Conservation (phyloP, 2,888 invertebrate genomes). For the Ceramica pisi region DNA sequence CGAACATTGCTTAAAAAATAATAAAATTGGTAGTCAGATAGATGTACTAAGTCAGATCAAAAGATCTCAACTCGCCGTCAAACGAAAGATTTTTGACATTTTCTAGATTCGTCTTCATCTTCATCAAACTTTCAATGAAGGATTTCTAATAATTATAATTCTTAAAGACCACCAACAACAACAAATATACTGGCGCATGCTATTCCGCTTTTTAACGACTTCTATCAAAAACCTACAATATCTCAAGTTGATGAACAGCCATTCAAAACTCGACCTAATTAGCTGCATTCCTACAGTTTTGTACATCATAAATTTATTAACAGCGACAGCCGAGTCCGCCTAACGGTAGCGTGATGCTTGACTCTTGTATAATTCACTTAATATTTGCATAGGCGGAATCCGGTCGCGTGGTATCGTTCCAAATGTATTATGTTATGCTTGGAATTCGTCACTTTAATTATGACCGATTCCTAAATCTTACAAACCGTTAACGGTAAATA, state of each 20-base stretch:
- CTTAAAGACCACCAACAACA: neutral
- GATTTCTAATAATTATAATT: neutral
- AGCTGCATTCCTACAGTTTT: constrained; percentile 43
- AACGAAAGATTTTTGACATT: too few relatives aligned
- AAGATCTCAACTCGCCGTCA: too few relatives aligned
- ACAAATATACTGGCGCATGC: neutral
- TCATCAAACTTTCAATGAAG: neutral
- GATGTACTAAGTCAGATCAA: neutral
- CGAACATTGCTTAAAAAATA: too few relatives aligned
- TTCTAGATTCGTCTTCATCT: too few relatives aligned
- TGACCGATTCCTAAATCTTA: neutral
- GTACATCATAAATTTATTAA: constrained; percentile 51
- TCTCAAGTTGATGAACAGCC: constrained; percentile 6
- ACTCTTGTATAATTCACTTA: constrained; percentile 55
- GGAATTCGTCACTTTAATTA: constrained; percentile 41
- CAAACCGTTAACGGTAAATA: neutral
- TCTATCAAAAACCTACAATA: neutral
- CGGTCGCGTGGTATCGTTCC: constrained; percentile 53
- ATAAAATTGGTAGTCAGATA: too few relatives aligned
- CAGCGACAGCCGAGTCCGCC: constrained; percentile 26
- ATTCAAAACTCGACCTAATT: constrained; percentile 29
- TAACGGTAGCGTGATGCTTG: constrained; percentile 68
- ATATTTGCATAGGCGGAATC: constrained; percentile 64
- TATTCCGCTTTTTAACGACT: neutral
- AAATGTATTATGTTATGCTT: constrained; percentile 47